Conservation (phyloP, 2,113 vertebrate genomes). For the Rhinoptilus africanus region DNA sequence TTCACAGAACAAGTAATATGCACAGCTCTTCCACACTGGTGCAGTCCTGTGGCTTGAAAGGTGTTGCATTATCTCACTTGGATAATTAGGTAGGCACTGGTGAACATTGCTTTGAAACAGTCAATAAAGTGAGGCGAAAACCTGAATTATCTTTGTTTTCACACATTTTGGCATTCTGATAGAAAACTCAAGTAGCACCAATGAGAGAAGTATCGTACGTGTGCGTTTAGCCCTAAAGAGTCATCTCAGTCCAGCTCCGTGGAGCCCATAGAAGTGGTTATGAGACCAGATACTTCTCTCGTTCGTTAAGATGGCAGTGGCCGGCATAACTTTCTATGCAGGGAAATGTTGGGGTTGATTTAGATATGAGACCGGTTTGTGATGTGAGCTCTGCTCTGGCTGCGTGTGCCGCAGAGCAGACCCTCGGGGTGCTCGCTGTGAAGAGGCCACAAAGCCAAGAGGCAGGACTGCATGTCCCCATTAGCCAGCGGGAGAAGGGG, state of each 20-base stretch:
- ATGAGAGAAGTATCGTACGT: neutral
- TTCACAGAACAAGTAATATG: neutral
- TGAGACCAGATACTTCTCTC: neutral
- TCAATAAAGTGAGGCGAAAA: constrained; percentile 37
- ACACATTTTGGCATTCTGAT: neutral
- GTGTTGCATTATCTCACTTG: constrained; percentile 17
- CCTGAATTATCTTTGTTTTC: constrained; percentile 41
- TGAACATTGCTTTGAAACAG: neutral
- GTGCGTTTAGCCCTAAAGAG: neutral
- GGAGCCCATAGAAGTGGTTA: neutral
- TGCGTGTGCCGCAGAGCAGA: neutral
- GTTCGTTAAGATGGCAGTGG: neutral
- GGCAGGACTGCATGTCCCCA: neutral
- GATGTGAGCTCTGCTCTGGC: neutral
- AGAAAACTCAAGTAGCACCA: neutral
- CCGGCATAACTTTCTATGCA: neutral
- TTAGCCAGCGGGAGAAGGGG: neutral
- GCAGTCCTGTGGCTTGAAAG: neutral
- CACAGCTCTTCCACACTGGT: neutral
- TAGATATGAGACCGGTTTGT: neutral
- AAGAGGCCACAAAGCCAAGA: neutral
- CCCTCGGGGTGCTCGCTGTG: neutral
- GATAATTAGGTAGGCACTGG: constrained; percentile 25
- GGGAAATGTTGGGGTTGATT: neutral
- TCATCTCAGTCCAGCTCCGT: neutral